Evolutionary conservation across 1,140 invertebrate species (phyloP).

Genomic region (Holotrichia oblita): DNA sequence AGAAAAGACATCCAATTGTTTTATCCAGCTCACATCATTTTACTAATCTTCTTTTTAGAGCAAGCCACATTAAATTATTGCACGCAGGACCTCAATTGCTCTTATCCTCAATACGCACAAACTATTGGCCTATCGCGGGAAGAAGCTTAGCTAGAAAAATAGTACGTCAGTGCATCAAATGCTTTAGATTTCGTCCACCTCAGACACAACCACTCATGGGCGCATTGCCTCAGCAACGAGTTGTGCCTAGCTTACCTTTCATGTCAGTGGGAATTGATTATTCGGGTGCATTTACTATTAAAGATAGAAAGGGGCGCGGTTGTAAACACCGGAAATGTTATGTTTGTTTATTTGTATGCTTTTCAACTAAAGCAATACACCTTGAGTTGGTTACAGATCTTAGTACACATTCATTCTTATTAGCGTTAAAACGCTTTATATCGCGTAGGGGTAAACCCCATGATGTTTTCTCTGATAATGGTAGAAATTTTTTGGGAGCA

Average conservation of each 20-base stretch:
- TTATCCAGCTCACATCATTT: slow-evolving; percentile 41
- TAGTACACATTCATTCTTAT: too few relatives aligned
- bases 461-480: too few relatives aligned
- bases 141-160: slow-evolving; percentile 24
- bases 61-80: slow-evolving; percentile 45
- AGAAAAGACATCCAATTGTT: slow-evolving; percentile 39
- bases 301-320: slow-evolving; percentile 47
- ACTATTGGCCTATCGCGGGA: slow-evolving; percentile 42
- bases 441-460: too few relatives aligned
- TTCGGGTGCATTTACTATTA: slow-evolving; percentile 50
- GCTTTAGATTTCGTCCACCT: slow-evolving; percentile 9
- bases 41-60: slow-evolving; percentile 38
- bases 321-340: too few relatives aligned
- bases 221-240: slow-evolving; percentile 26
- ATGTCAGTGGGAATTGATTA: slow-evolving; percentile 49
- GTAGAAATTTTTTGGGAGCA: too few relatives aligned
- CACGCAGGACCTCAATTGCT: slow-evolving; percentile 37
- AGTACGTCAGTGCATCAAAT: slow-evolving; percentile 5
- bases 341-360: too few relatives aligned
- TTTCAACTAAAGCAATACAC: too few relatives aligned
- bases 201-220: slow-evolving; percentile 13
- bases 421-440: too few relatives aligned
- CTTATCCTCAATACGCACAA: slow-evolving; percentile 39
- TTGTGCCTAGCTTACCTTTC: slow-evolving; percentile 45
- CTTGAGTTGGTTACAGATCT: too few relatives aligned